Conservation (phyloP, 2,888 invertebrate species). For the Dryomyza anilis region DNA sequence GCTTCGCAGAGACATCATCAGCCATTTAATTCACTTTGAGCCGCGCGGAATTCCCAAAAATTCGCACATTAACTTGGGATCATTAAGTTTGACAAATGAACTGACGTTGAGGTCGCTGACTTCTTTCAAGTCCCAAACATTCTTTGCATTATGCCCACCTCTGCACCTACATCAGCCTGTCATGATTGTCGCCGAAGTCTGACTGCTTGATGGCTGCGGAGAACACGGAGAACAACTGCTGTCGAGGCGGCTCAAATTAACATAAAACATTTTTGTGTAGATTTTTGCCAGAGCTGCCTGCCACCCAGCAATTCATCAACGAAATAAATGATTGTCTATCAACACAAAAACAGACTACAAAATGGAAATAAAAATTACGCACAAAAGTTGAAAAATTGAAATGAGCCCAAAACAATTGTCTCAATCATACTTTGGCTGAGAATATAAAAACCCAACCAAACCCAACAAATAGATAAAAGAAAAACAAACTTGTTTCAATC, state of each 20-base stretch:
- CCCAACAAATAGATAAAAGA: background rate
- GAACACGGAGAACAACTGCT: background rate
- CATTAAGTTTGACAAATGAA: conserved; percentile 17
- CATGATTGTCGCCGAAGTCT: background rate
- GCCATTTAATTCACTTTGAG: background rate
- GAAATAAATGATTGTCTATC: background rate
- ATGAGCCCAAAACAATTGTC: background rate
- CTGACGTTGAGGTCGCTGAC: background rate
- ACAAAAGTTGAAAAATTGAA: no score
- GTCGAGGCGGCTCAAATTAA: background rate
- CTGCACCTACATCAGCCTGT: no score
- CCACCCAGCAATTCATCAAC: background rate
- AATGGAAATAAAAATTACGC: no score
- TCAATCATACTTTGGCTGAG: background rate
- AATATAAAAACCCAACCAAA: background rate
- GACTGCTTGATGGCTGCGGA: background rate
- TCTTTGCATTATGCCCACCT: no score
- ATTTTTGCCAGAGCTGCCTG: background rate
- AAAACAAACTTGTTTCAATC: no score
- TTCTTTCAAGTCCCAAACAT: no score
- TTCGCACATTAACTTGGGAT: background rate
- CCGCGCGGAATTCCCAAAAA: background rate
- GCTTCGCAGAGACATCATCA: no score
- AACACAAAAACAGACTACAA: no score
- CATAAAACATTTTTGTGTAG: background rate